phyloP scores from a whole-genome alignment of 2,797 vertebrate genomes.

The Sparus aurata region DNA sequence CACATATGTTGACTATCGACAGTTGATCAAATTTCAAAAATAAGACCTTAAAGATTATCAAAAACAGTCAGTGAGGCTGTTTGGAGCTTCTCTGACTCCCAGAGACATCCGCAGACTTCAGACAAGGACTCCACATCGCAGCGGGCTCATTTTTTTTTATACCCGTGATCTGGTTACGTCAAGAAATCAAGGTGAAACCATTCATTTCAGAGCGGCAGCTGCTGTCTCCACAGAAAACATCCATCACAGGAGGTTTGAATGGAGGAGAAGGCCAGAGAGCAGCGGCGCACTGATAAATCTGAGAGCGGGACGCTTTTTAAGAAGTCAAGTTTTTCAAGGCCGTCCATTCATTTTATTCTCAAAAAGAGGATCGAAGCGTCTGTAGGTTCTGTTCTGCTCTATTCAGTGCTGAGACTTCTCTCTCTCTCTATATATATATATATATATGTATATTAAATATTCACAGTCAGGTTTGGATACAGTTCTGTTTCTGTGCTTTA shows the following conservation, averaged over 20 bases:
- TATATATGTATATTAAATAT: not conserved
- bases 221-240: slow-evolving; percentile 50
- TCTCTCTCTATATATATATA: too few relatives aligned
- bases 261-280: slow-evolving; percentile 53
- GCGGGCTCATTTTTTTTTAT: slow-evolving; percentile 50
- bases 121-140: slow-evolving; percentile 15
- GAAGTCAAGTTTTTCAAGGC: slow-evolving; percentile 31
- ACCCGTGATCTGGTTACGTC: slow-evolving; percentile 61
- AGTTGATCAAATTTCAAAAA: not conserved
- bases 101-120: slow-evolving; percentile 37
- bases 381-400: not conserved
- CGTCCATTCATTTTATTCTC: not conserved
- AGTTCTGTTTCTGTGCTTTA: not conserved
- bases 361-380: slow-evolving; percentile 8
- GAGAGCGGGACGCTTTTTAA: slow-evolving; percentile 2
- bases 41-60: not conserved
- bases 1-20: not conserved
- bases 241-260: slow-evolving; percentile 57
- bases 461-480: not conserved
- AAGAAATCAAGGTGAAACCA: slow-evolving; percentile 66
- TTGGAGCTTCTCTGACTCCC: not conserved
- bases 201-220: slow-evolving; percentile 40
- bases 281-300: slow-evolving; percentile 29
- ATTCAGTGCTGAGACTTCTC: not conserved
- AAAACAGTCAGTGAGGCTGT: accelerated